Percentiles rank a stretch among this genome's conserved stretches.
These are phyloP conservation scores for Luehdorfia chinensis DNA, from an alignment of 1,140 invertebrate species.

Conservation along the genomic window DNA sequence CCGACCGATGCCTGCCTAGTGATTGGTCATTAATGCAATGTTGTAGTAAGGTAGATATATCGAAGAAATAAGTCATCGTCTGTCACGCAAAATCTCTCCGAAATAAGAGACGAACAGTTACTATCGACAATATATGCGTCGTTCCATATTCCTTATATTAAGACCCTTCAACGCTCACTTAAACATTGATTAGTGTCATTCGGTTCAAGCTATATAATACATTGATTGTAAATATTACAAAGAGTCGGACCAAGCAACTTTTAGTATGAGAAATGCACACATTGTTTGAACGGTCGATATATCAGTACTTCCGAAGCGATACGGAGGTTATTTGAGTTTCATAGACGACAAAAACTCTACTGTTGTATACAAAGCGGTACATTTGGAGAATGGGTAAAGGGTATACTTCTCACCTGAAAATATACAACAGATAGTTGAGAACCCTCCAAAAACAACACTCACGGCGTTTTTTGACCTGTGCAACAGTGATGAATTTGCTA, in stretches of 20 bases:
- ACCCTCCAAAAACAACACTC: constrained; percentile 55
- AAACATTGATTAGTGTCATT: constrained; percentile 19
- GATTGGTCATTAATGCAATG: too few species aligned
- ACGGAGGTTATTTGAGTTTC: constrained; percentile 66
- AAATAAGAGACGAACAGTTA: too few species aligned
- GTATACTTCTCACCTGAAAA: constrained; percentile 47
- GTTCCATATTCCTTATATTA: too few species aligned
- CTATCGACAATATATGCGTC: too few species aligned
- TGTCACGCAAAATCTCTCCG: too few species aligned
- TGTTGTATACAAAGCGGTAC: constrained; percentile 60
- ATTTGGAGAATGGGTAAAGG: constrained; percentile 62
- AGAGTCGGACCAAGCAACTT: constrained; percentile 28
- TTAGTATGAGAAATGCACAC: constrained; percentile 26
- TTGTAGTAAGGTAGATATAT: too few species aligned
- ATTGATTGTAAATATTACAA: constrained; percentile 20
- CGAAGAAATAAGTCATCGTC: too few species aligned
- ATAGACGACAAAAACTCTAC: constrained; percentile 60
- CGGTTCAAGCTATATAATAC: constrained; percentile 19
- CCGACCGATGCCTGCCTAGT: too few species aligned
- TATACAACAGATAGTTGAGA: constrained; percentile 19
- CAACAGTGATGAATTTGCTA: constrained; percentile 42
- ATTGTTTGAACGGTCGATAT: constrained; percentile 43
- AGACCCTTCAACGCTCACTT: background rate
- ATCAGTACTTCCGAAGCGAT: constrained; percentile 62
- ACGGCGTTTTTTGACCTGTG: constrained; percentile 58